Percentiles rank a stretch among this genome's conserved stretches.
Evolutionary conservation across 2,797 vertebrate species (phyloP).

Genomic region (Pangasius macronema): DNA sequence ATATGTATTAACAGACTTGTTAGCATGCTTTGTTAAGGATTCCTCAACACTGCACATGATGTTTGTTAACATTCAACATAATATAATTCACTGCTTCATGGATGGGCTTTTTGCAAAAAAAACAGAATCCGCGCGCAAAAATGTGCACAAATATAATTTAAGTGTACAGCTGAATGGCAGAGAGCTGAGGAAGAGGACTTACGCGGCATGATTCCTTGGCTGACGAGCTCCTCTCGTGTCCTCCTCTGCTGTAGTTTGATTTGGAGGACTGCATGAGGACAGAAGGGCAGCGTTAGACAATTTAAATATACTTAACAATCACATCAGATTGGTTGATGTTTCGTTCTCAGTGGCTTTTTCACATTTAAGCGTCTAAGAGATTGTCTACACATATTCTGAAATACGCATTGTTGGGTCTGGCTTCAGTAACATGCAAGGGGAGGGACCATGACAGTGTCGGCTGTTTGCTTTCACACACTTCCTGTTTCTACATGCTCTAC

Average conservation of each 20-base stretch:
- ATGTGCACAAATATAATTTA: neutral
- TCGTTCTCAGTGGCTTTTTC: neutral
- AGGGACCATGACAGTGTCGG: slow-evolving; percentile 52
- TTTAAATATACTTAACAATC: slow-evolving; percentile 41
- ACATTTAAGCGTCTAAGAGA: neutral
- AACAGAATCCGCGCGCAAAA: neutral
- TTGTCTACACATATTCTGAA: slow-evolving; percentile 13
- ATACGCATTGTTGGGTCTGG: slow-evolving; percentile 6
- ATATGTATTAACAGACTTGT: neutral
- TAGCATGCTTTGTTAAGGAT: neutral
- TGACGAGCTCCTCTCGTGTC: slow-evolving; percentile 95
- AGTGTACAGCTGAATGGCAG: neutral
- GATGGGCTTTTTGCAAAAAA: neutral
- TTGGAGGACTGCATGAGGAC: slow-evolving; percentile 89
- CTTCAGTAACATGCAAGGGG: slow-evolving; percentile 44
- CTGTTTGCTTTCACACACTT: slow-evolving; percentile 67
- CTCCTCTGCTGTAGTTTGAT: slow-evolving; percentile 98
- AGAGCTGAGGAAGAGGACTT: slow-evolving; percentile 70
- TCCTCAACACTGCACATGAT: neutral
- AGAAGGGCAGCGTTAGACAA: slow-evolving; percentile 45
- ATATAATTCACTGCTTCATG: neutral
- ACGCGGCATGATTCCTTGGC: slow-evolving; percentile 99
- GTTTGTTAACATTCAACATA: neutral
- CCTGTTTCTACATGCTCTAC: slow-evolving; percentile 66
- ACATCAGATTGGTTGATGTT: slow-evolving; percentile 25